Base-by-base conservation (phyloP, 1,140 invertebrate genomes). In the Hycleus phaleratus region DNA sequence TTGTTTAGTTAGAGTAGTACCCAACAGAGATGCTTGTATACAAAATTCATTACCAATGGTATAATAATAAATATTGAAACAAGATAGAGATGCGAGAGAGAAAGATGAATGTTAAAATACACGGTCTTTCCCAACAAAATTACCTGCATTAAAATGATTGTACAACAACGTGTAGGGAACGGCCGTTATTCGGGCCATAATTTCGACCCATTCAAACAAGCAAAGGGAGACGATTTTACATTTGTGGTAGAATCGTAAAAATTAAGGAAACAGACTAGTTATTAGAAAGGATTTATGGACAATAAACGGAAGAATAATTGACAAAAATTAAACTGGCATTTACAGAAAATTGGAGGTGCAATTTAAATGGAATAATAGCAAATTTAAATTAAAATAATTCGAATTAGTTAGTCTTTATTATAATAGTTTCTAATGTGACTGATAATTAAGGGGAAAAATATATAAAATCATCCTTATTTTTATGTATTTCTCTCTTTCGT, bases 231-330 rank as follows among this genome's bases (percentile, higher is more conserved):
- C 32, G 32, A 32, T 32, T 53, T 53, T 53, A 53, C 50, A 52
- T 52, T 52, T 53, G 51, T 42, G 51, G n/a, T 32, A 45, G 42
- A 32, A 42, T 25, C 42, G 56, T 56, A 60, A 60, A 60, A 47
- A 59, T 49, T 26, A 45, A 49, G 50, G 45, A 58, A 56, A 47
- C 52, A 62, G 51, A 61, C 11, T 46, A 50, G 60, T 61, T 61
- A 61, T 61, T 61, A 61, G 46, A 57, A 56, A 49, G 54, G 48
- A 62, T 62, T 62, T 62, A 62, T 62, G 60, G 56, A 42, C 54
- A 51, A 62, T 62, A 62, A 62, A 58, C 42, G 46, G 48, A 58
- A 53, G 42, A 51, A 54, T 49, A 54, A 51, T 43, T 7, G 38
- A 60, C 49, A 60, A 50, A 46, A 51, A 57, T 46, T 49, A 50